Evolutionary conservation across 1,140 invertebrate species (phyloP).

Genomic region (Samia ricini): DNA sequence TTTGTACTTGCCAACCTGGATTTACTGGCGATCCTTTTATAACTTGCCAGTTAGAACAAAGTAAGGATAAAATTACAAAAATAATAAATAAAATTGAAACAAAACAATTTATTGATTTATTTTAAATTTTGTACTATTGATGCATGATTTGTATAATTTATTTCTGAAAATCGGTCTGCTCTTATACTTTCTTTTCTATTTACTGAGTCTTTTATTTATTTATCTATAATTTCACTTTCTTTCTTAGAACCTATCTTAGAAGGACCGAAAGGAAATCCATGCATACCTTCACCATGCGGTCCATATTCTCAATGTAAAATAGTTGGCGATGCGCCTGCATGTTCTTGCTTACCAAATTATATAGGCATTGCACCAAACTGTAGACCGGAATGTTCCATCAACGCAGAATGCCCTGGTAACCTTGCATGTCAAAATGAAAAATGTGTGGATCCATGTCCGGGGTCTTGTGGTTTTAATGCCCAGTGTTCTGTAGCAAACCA

Average conservation of each 20-base stretch:
- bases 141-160: neutral
- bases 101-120: slow-evolving; percentile 5
- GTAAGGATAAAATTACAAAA: slow-evolving; percentile 58
- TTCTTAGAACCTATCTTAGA: slow-evolving; percentile 73
- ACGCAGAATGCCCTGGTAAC: slow-evolving; percentile 86
- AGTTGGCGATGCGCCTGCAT: slow-evolving; percentile 84
- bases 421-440: slow-evolving; percentile 87
- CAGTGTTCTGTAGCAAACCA: slow-evolving; percentile 86
- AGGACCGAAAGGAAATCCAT: slow-evolving; percentile 80
- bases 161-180: slow-evolving; percentile 42
- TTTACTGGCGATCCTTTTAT: slow-evolving; percentile 92
- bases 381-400: slow-evolving; percentile 86
- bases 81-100: slow-evolving; percentile 21
- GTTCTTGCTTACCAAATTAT: slow-evolving; percentile 84
- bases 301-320: slow-evolving; percentile 88
- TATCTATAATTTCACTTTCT: slow-evolving; percentile 43
- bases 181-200: slow-evolving; percentile 43
- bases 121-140: neutral
- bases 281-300: slow-evolving; percentile 88
- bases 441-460: slow-evolving; percentile 89
- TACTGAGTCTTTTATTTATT: slow-evolving; percentile 38
- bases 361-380: slow-evolving; percentile 82
- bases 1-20: slow-evolving; percentile 89
- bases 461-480: slow-evolving; percentile 86
- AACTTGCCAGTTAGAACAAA: slow-evolving; percentile 80